These are phyloP conservation scores for Baronia brevicornis DNA, from an alignment of 2,888 invertebrate genomes.

Conservation along the genomic window DNA sequence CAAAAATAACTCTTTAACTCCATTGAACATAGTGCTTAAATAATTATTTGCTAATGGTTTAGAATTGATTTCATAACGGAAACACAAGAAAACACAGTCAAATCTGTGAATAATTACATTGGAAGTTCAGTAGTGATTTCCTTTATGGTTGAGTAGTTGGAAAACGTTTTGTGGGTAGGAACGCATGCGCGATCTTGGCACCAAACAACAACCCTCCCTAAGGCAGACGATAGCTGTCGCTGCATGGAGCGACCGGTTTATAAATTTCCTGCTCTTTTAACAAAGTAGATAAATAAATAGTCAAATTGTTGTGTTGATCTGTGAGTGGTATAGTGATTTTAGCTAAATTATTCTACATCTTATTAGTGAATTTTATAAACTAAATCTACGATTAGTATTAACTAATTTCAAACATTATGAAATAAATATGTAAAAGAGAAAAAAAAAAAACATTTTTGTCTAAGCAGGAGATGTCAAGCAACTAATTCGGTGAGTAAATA, in stretches of 20 bases:
- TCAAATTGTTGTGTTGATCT: slow-evolving; percentile 6
- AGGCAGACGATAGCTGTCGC: slow-evolving; percentile 14
- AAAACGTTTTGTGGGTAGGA: slow-evolving; percentile 9
- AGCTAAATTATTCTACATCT: too few species aligned
- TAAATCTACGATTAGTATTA: too few species aligned
- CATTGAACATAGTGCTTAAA: neutral
- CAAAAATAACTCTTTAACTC: neutral
- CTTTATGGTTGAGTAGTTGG: slow-evolving; percentile 14
- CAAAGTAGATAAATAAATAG: neutral
- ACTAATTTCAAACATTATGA: neutral
- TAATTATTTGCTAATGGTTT: neutral
- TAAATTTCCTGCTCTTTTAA: neutral
- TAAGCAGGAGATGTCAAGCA: slow-evolving; percentile 17
- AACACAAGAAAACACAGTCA: neutral
- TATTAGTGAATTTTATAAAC: too few species aligned
- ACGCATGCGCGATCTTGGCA: slow-evolving; percentile 20
- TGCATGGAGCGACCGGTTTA: slow-evolving; percentile 1
- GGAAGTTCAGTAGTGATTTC: slow-evolving; percentile 10
- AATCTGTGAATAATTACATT: slow-evolving; percentile 7
- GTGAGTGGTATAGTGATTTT: too few species aligned
- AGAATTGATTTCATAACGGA: slow-evolving; percentile 2
- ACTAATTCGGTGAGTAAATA: slow-evolving; percentile 21
- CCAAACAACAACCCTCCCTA: slow-evolving; percentile 20
- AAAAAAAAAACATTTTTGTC: slow-evolving; percentile 3
- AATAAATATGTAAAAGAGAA: neutral